These are phyloP conservation scores for Cosmia trapezina DNA, from an alignment of 2,888 invertebrate species.

Conservation along the genomic window DNA sequence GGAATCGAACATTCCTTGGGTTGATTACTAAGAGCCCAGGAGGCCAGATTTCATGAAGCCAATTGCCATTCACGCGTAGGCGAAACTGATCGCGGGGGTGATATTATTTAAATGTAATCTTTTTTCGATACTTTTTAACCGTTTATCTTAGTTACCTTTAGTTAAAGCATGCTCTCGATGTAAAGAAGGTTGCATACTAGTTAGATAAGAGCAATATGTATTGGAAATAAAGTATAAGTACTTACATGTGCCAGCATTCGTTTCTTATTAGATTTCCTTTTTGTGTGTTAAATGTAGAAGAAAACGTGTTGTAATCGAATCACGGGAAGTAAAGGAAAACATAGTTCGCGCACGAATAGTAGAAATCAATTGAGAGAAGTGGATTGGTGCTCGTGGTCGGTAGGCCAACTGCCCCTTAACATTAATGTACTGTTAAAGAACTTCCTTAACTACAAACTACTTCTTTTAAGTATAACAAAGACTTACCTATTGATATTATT, in stretches of 20 bases:
- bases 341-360: conserved; percentile 53
- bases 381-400: conserved; percentile 52
- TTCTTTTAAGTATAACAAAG: background rate
- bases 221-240: conserved; percentile 17
- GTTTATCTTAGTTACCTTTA: conserved; percentile 71
- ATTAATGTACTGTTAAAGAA: conserved; percentile 46
- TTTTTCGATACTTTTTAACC: conserved; percentile 88
- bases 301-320: conserved; percentile 63
- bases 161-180: conserved; percentile 61
- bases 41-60: conserved; percentile 87
- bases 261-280: conserved; percentile 37
- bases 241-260: conserved; percentile 17
- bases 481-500: background rate
- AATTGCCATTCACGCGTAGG: conserved; percentile 86
- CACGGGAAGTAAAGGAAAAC: conserved; percentile 56
- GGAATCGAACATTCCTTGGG: conserved; percentile 84
- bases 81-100: conserved; percentile 89
- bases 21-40: conserved; percentile 88
- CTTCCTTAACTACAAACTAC: conserved; percentile 1
- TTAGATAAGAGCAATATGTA: conserved; percentile 33
- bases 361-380: conserved; percentile 61
- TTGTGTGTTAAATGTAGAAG: conserved; percentile 54
- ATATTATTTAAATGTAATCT: conserved; percentile 90
- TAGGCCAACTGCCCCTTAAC: conserved; percentile 41
- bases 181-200: conserved; percentile 18